Base-by-base conservation (phyloP, 2,113 vertebrate genomes). In the Camelus bactrianus region DNA sequence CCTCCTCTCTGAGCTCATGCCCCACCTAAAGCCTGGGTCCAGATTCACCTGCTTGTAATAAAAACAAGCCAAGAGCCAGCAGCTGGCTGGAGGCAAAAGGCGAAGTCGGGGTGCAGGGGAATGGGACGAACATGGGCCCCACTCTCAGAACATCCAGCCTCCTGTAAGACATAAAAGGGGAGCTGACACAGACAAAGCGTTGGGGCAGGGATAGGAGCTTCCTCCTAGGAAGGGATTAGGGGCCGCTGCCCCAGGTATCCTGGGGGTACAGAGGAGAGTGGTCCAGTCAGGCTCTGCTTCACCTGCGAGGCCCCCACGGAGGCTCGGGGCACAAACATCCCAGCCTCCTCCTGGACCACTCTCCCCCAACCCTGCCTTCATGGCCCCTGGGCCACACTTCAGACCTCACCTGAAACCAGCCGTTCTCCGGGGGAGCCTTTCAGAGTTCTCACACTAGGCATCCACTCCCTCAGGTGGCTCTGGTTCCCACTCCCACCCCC, bases 21-120 rank as follows among this genome's bases (percentile, higher is more conserved):
- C 50, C 75, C 70, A 84, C 73, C 67, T 79, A 56, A 86, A 85
- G 8, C 38, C 38, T 56, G 16, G 22, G 56, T 56, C 54, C 58
- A 56, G 32, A 22, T 87, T 60, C 30, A 88, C 70, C 85, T 91
- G 35, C 72, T 62, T 52, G 19, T 24, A 50, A 15, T 48, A 54
- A 28, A 90, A 96, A 79, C 58, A 50, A 95, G 77, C 12, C 83
- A 56, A 20, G 48, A 35, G 19, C 19, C n/a, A 14, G 11, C 65
- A 69, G 79, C 48, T 46, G 17, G 54, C 76, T 38, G 60, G 73
- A 91, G 79, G 48, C 54, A 14, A 65, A 58, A 54, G 56, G 38
- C 0, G 1, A 69, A 32, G 28, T 9, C 22, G 3, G 20, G 28
- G 14, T 5, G 22, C 11, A 4, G 62, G n/a, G 48, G 54, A 52